A percentile compares a stretch with the other conserved stretches of the same genome.
These are phyloP conservation scores for Amphibalanus amphitrite DNA, from an alignment of 1,140 invertebrate genomes.

Conservation along the genomic window DNA sequence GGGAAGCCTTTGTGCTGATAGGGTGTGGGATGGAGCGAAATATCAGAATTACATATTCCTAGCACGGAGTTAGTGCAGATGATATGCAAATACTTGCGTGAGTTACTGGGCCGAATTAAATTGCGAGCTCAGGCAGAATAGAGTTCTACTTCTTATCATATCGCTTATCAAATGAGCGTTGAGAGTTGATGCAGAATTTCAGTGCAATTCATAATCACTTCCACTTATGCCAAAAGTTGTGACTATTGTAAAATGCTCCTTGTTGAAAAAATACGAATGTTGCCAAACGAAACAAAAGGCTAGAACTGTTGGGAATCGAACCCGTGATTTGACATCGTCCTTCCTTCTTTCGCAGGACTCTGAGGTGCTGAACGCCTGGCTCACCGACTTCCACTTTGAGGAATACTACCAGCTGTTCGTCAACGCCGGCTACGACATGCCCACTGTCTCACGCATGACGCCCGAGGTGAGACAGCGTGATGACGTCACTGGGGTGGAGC, in stretches of 20 bases:
- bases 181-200: too few species aligned
- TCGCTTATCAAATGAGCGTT: too few species aligned
- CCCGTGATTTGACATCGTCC: background rate
- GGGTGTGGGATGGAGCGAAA: too few species aligned
- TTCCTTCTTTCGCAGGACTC: slow-evolving; percentile 44
- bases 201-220: too few species aligned
- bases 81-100: too few species aligned
- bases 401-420: slow-evolving; percentile 89
- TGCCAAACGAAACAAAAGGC: slow-evolving; percentile 8
- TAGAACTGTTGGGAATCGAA: background rate
- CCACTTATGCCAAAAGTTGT: too few species aligned
- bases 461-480: slow-evolving; percentile 46
- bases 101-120: too few species aligned
- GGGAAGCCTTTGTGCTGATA: too few species aligned
- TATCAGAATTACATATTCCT: too few species aligned
- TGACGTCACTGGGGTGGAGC: background rate
- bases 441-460: slow-evolving; percentile 93
- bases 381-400: slow-evolving; percentile 85
- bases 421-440: slow-evolving; percentile 90
- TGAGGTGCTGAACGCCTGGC: slow-evolving; percentile 85
- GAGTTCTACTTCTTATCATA: too few species aligned
- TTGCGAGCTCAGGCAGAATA: too few species aligned
- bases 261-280: slow-evolving; percentile 13
- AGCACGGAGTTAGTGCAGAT: too few species aligned
- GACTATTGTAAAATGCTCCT: slow-evolving; percentile 9